phyloP scores from a whole-genome alignment of 2,888 invertebrate genomes.

The Hemicrepidius hirtus region DNA sequence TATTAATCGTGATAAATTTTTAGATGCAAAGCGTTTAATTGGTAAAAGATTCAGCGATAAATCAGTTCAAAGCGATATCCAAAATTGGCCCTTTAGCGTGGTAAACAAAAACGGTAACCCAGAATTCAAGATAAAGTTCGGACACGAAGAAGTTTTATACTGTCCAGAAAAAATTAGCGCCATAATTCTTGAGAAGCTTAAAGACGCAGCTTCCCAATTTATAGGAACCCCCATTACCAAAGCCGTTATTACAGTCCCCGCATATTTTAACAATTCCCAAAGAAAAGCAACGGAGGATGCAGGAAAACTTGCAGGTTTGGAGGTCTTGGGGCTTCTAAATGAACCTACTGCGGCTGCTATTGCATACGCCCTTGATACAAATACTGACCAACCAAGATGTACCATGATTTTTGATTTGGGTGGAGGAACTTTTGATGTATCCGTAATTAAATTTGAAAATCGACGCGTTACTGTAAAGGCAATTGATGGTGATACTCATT shows the following conservation, averaged over 20 bases:
- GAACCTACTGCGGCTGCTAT: constrained; percentile 95
- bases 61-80: constrained; percentile 95
- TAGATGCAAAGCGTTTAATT: constrained; percentile 96
- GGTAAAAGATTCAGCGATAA: constrained; percentile 92
- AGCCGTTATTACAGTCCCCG: constrained; percentile 93
- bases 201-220: constrained; percentile 81
- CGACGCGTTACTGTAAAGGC: constrained; percentile 95
- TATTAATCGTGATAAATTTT: too few relatives aligned
- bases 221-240: constrained; percentile 87
- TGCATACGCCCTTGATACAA: constrained; percentile 93
- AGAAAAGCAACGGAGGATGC: constrained; percentile 95
- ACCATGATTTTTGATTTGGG: constrained; percentile 88
- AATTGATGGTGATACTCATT: constrained; percentile 96
- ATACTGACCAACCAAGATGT: constrained; percentile 86
- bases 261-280: constrained; percentile 94
- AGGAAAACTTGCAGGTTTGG: constrained; percentile 92
- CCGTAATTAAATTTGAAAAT: constrained; percentile 95
- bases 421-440: constrained; percentile 97
- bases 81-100: constrained; percentile 95
- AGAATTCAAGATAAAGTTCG: constrained; percentile 88
- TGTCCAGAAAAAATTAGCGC: constrained; percentile 94
- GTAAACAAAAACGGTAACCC: constrained; percentile 86
- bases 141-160: constrained; percentile 91
- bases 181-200: constrained; percentile 95
- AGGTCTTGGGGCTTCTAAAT: constrained; percentile 93